Evolutionary conservation across 2,113 vertebrate species (phyloP), one percentile per base, ranked within the genome.

Genomic region (Panthera uncia): DNA sequence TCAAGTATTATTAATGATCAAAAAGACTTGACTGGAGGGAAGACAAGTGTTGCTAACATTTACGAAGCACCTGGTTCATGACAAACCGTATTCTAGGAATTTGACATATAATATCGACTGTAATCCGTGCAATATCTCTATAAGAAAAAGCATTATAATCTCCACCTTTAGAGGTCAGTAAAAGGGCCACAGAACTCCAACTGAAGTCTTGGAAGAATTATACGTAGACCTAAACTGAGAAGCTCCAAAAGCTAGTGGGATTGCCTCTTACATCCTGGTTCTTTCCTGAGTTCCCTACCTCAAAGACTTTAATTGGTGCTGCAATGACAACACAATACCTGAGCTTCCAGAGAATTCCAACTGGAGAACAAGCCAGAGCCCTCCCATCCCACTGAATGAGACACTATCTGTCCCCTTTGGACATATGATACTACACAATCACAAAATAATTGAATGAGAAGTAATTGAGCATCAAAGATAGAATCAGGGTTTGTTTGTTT

Each of bases 1-100:
- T 90, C 73, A 19, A 57, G 80, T 18, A 81, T 45, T 89, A 86
- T n/a, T 45, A 66, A 89, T 91, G 50, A 81, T 69, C 33, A 86
- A 81, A 94, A 69, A 63, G 31, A n/a, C 45, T 73, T 61, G 7
- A 80, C 1, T 93, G 66, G 76, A 88, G 36, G 7, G 14, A 94
- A 80, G 11, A n/a, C 61, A 21, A 85, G 9, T 27, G 9, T 5
- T 36, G 21, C 3, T 94, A 6, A 79, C 9, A 68, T 29, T 81
- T 76, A 87, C 11, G 50, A 23, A 86, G 36, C 27, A 84, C 50
- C 68, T 91, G 66, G 7, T 29, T 93, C 50, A 50, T 41, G n/a
- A 33, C 14, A 55, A 45, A 61, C 41, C 15, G 15, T 68, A 27
- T 14, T 36, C 50, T 55, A 68, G 16, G 55, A 93, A 91, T 79